These are phyloP conservation scores for Darevskia mixta DNA, from an alignment of 2,797 vertebrate genomes.

Conservation along the genomic window DNA sequence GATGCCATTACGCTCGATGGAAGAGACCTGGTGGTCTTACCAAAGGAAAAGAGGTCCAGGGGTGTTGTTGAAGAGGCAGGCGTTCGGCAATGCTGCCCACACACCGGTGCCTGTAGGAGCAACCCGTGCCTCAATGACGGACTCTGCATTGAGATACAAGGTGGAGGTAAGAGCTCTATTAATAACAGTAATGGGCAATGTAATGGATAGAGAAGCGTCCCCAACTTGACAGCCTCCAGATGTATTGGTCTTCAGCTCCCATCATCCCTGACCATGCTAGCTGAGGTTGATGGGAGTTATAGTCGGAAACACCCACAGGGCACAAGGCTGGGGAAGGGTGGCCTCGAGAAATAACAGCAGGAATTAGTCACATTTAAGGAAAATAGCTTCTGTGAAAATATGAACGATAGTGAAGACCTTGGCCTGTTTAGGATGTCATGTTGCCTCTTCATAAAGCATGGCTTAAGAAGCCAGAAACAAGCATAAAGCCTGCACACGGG, in stretches of 20 bases:
- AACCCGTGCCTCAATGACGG: slow-evolving; percentile 87
- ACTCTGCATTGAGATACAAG: slow-evolving; percentile 79
- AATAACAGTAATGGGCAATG: neutral
- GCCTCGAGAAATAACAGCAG: neutral
- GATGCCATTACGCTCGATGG: slow-evolving; percentile 84
- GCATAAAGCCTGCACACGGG: neutral
- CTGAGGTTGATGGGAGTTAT: no score
- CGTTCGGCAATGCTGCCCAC: slow-evolving; percentile 86
- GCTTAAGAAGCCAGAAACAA: neutral
- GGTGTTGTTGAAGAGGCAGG: slow-evolving; percentile 82
- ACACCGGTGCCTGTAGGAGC: slow-evolving; percentile 76
- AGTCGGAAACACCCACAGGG: no score
- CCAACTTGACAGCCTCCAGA: no score
- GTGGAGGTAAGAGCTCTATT: slow-evolving; percentile 81
- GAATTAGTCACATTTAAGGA: neutral
- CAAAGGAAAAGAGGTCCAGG: slow-evolving; percentile 33
- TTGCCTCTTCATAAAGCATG: neutral
- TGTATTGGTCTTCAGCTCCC: no score
- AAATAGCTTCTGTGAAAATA: neutral
- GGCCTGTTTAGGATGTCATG: neutral
- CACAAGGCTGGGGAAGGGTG: no score
- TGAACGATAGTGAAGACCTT: slow-evolving; percentile 20
- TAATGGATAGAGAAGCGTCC: neutral
- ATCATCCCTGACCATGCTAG: no score
- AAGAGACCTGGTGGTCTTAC: slow-evolving; percentile 75